phyloP scores from a whole-genome alignment of 2,888 invertebrate genomes.

The Cryptocephalus moraei region DNA sequence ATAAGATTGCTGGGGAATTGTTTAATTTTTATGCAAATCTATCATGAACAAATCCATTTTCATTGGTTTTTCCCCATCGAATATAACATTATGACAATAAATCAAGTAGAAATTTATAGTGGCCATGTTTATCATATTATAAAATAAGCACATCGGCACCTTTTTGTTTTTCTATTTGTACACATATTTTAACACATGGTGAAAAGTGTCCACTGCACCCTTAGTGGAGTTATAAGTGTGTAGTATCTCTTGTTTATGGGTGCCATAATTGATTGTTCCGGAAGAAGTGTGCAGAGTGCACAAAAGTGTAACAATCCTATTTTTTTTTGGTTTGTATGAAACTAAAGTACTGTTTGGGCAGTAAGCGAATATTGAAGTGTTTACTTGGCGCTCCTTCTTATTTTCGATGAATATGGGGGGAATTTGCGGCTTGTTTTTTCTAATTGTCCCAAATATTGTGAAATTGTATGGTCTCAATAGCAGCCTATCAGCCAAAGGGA shows the following conservation, averaged over 20 bases:
- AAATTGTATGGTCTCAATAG: background rate
- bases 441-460: background rate
- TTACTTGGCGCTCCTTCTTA: background rate
- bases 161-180: background rate
- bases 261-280: background rate
- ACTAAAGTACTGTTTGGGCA: too few relatives aligned
- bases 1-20: too few relatives aligned
- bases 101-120: too few relatives aligned
- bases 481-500: background rate
- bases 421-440: background rate
- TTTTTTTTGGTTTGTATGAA: too few relatives aligned
- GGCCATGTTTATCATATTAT: background rate
- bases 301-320: too few relatives aligned
- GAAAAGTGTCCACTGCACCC: background rate
- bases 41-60: too few relatives aligned
- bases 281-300: too few relatives aligned
- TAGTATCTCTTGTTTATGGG: background rate
- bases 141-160: background rate
- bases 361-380: background rate
- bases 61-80: too few relatives aligned
- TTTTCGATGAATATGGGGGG: background rate
- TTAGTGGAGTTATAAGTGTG: background rate
- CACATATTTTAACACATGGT: background rate
- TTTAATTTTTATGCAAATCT: too few relatives aligned
- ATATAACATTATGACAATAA: too few relatives aligned